Evolutionary conservation across 2,888 invertebrate species (phyloP).

Genomic region (Lasioglossum morio): DNA sequence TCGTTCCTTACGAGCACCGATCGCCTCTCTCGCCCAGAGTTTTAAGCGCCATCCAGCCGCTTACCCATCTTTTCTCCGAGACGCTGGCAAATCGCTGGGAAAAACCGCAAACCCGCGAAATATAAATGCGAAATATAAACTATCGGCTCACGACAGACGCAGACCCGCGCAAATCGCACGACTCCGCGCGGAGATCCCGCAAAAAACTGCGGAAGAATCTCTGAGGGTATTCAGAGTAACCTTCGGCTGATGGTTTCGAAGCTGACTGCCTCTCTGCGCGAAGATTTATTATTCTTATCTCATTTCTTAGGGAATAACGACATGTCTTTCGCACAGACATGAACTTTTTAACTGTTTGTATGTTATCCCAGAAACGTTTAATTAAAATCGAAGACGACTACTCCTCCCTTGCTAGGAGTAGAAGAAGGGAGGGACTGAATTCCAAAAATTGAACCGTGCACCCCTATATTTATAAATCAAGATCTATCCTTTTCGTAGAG

Average conservation of each 20-base stretch:
- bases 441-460: background rate
- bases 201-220: background rate
- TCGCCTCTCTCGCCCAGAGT: constrained; percentile 14
- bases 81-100: constrained; percentile 46
- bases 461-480: background rate
- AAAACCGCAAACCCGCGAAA: constrained; percentile 61
- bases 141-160: constrained; percentile 45
- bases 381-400: too few relatives aligned
- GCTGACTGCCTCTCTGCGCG: background rate
- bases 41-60: background rate
- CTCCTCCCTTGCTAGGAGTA: too few relatives aligned
- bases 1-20: constrained; percentile 50
- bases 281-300: background rate
- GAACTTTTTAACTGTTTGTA: too few relatives aligned
- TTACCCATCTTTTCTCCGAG: constrained; percentile 14
- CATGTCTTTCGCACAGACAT: background rate
- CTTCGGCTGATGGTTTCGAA: background rate
- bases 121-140: constrained; percentile 55
- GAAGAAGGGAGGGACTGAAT: too few relatives aligned
- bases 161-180: constrained; percentile 40
- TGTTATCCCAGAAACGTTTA: too few relatives aligned
- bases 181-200: background rate
- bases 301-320: background rate
- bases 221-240: background rate
- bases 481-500: background rate